Conservation (phyloP, 2,888 invertebrate genomes). For the Mystacides longicornis region DNA sequence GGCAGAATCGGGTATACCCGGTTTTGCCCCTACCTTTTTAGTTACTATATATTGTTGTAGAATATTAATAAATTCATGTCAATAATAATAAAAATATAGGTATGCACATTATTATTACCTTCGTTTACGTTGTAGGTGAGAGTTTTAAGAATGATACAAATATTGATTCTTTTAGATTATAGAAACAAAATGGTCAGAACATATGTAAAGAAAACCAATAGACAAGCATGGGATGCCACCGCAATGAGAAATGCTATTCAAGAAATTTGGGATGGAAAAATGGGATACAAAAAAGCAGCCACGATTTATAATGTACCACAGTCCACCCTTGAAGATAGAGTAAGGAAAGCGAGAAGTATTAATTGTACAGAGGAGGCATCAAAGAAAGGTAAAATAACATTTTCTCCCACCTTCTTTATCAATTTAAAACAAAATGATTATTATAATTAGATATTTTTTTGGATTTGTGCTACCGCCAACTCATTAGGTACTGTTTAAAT, state of each 20-base stretch:
- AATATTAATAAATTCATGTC: no score
- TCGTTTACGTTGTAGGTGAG: no score
- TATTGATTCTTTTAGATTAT: no score
- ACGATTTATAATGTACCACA: neutral
- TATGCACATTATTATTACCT: no score
- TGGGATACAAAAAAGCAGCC: neutral
- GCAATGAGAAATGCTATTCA: no score
- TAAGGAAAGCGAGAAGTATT: neutral
- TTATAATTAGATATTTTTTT: neutral
- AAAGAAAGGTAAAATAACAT: constrained; percentile 4
- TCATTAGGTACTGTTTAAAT: neutral
- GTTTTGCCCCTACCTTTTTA: no score
- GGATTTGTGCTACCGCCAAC: neutral
- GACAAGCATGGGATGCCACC: no score
- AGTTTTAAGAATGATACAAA: no score
- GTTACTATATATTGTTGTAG: no score
- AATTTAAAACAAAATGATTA: neutral
- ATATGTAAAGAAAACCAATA: neutral
- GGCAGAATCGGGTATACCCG: no score
- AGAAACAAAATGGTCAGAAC: no score
- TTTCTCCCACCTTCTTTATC: neutral
- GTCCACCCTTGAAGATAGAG: neutral
- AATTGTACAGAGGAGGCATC: neutral
- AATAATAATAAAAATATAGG: no score
- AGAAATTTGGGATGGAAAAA: neutral